Conservation (phyloP, 2,797 vertebrate genomes). For the Enteromius radiatus region DNA sequence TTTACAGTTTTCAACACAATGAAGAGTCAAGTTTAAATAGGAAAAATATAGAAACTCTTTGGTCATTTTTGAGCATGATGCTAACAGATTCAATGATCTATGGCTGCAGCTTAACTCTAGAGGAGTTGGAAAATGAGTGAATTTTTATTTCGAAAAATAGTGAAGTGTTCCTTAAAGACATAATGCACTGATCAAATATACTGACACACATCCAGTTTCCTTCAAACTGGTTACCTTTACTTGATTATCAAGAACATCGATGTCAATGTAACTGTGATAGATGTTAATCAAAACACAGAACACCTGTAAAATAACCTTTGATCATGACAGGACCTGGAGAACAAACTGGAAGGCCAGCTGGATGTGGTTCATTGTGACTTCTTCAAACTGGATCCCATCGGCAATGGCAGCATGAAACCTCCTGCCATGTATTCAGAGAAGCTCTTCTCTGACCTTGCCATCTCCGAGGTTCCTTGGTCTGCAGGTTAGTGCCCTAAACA, state of each 20-base stretch:
- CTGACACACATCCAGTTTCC: not conserved
- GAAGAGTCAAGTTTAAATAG: too few species aligned
- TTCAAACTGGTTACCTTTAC: not conserved
- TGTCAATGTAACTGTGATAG: not conserved
- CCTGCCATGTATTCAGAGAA: slow-evolving; percentile 78
- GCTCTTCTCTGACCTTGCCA: slow-evolving; percentile 85
- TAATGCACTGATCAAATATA: not conserved
- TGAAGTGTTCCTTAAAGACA: not conserved
- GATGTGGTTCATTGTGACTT: slow-evolving; percentile 89
- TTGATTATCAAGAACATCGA: not conserved
- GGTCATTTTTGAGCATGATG: too few species aligned
- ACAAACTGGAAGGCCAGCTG: slow-evolving; percentile 77
- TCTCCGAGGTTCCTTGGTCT: slow-evolving; percentile 84
- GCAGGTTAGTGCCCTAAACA: slow-evolving; percentile 78
- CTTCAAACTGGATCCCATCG: slow-evolving; percentile 86
- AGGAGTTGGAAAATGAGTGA: too few species aligned
- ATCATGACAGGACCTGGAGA: slow-evolving; percentile 80
- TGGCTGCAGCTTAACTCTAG: too few species aligned
- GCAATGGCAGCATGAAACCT: slow-evolving; percentile 70
- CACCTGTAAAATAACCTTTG: not conserved
- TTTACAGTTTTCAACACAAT: too few species aligned
- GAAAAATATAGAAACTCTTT: too few species aligned
- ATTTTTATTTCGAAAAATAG: too few species aligned
- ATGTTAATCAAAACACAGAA: not conserved
- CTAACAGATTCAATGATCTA: too few species aligned